Evolutionary conservation across 2,888 invertebrate genomes (phyloP), one percentile per base, ranked within the genome.

Genomic region (Aethes cnicana): DNA sequence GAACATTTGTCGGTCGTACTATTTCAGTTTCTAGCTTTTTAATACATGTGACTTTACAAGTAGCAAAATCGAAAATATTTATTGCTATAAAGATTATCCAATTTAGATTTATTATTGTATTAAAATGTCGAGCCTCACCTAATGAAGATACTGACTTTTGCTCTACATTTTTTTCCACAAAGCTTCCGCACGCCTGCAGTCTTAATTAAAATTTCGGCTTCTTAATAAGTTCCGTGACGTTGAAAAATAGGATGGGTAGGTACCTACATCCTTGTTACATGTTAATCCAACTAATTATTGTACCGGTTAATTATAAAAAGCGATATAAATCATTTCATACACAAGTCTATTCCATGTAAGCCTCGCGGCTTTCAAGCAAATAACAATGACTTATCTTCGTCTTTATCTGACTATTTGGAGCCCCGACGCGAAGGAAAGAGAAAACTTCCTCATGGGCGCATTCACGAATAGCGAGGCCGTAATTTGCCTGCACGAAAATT

Each of bases 401-500:
- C 86, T 72, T 74, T 81, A 64, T 87, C 79, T 72, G 56, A 57
- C 61, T 59, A n/a, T 58, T 53, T 54, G 61, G 58, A 56, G 59
- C 59, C 61, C 53, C 53, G 55, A 57, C 57, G 58, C 36, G 73
- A 61, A 55, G 70, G 81, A 88, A 66, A 72, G 84, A 83, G 86
- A 85, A 63, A 64, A 62, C 67, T 58, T 54, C 55, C 54, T 62
- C 56, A 60, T 62, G 54, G 53, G 58, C 61, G 61, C 68, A 71
- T 80, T 75, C 69, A 81, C 77, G 80, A 83, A 85, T 83, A 81
- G 70, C 69, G 68, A 73, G 77, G 68, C 79, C 77, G 73, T 84
- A 88, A 88, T 89, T 89, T 88, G 86, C 84, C 77, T 86, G 85
- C 84, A 87, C 85, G 87, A 88, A 88, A 87, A 88, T 88, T 88